A percentile compares a stretch with the other conserved stretches of the same genome.
phyloP scores from a whole-genome alignment of 2,113 vertebrate species.

The Nymphicus hollandicus region DNA sequence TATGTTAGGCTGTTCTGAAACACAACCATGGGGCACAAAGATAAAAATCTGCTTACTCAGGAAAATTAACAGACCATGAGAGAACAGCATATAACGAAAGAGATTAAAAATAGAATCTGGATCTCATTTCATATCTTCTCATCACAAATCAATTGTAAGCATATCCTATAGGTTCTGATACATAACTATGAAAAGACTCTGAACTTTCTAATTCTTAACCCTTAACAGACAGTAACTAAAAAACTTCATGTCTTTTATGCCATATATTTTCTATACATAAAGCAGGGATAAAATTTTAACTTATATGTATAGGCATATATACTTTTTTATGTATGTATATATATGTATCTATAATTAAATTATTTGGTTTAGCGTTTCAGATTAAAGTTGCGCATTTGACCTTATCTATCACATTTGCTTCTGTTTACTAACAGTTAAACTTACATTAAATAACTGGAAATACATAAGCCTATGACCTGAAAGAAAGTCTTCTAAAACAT shows the following conservation, averaged over 20 bases:
- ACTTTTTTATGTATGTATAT: not conserved
- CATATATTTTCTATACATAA: not conserved
- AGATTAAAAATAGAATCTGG: not conserved
- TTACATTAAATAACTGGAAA: not conserved
- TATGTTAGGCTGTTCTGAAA: constrained; percentile 6
- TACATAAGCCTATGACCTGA: not conserved
- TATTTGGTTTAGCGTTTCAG: not conserved
- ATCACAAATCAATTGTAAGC: constrained; percentile 10
- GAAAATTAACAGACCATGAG: not conserved
- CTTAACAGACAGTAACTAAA: not conserved
- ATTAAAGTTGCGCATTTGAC: not conserved
- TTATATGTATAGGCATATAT: not conserved
- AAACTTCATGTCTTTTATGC: not conserved
- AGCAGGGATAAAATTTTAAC: not conserved
- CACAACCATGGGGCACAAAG: not conserved
- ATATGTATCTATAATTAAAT: not conserved
- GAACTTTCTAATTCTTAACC: not conserved
- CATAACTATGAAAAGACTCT: not conserved
- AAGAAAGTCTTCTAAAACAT: not conserved
- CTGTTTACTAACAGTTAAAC: not conserved
- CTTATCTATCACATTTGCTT: not conserved
- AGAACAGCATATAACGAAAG: not conserved
- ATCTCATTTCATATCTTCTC: constrained; percentile 5
- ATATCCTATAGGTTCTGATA: not conserved
- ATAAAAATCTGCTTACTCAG: not conserved